Base-by-base conservation (phyloP, 2,888 invertebrate genomes). In the Augochlorella aurata region DNA sequence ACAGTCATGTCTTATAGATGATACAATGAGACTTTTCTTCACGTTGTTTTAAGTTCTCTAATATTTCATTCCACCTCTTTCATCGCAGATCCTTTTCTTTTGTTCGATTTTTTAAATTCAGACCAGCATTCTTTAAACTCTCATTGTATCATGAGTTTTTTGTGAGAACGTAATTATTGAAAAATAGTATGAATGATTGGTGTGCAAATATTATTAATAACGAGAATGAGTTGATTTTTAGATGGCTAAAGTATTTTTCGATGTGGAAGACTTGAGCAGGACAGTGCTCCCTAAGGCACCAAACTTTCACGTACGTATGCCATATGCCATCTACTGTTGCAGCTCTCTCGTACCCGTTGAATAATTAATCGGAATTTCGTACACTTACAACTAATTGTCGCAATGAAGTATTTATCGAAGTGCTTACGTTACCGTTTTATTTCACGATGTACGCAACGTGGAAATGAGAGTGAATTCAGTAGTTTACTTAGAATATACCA, bases 151-250 rank as follows among this genome's bases (percentile, higher is more conserved):
- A 73, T 83, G 38, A 72, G 79, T 67, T 67, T 81, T 69, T 76
- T 77, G 79, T 21, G 85, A 82, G 68, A 85, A 79, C 69, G 81
- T 84, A 86, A 85, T 87, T 85, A 90, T 90, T 90, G 87, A 86
- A 85, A 84, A 84, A 88, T 91, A 90, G 93, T 90, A 92, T 93
- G 93, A 92, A 90, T 93, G 93, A 90, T 89, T 89, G 92, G 93
- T 92, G 91, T 92, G 93, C 90, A 92, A 91, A 92, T 92, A 92
- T 90, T 93, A 93, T 93, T 93, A 93, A 92, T 93, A 93, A 93
- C 92, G 88, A 92, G 91, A 92, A 92, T 93, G 91, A 93, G 93
- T 93, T 93, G 90, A 93, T 93, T 93, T 93, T 92, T 93, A 93
- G 93, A 93, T 93, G 92, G 92, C 93, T 91, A 92, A 92, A 93